Base-by-base conservation (phyloP, 2,113 vertebrate species). In the Asarcornis scutulata region DNA sequence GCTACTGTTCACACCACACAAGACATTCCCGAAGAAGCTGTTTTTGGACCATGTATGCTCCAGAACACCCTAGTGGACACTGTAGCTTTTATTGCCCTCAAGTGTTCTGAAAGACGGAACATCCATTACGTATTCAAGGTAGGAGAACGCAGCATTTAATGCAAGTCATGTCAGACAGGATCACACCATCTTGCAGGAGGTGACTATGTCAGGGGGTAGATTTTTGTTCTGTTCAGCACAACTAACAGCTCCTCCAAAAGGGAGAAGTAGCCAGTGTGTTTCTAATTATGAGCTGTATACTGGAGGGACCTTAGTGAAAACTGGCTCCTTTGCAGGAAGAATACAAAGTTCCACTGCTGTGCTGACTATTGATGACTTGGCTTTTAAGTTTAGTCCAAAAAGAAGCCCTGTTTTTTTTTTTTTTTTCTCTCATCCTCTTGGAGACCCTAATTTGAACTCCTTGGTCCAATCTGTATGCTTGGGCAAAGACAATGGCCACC, bases 31-130 rank as follows among this genome's bases (percentile, higher is more conserved):
- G 95, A 98, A 53, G 98, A 98, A 92, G 97, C 97, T 11, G 98
- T 97, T 91, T 99, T 99, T 53, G 99, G 98, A 86, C 98, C 98
- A 5, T 99, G 98, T 71, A 72, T 98, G 85, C 98, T 99, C 62
- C 98, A 99, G 74, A 98, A 98, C 93, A 98, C 98, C 13, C 98
- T 98, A 89, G 98, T 98, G 86, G 98, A 99, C 97, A 98, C 98
- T 9, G 98, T 99, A 63, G 98, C 98, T 89, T 99, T 99, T 95
- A 99, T 99, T 89, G 98, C 98, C 58, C 97, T 98, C 81, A 99
- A 99, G 91, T 98, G 98, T 91, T 97, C 97, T 3, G 98, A 99
- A 48, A 98, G 95, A 89, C 96, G 97, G 89, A 97, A 97, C 12
- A 98, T 98, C 83, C 97, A 98, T 31, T 99, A 98, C 42, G 96